Evolutionary conservation across 1,140 invertebrate species (phyloP).

Genomic region (Dendroctonus ponderosae): DNA sequence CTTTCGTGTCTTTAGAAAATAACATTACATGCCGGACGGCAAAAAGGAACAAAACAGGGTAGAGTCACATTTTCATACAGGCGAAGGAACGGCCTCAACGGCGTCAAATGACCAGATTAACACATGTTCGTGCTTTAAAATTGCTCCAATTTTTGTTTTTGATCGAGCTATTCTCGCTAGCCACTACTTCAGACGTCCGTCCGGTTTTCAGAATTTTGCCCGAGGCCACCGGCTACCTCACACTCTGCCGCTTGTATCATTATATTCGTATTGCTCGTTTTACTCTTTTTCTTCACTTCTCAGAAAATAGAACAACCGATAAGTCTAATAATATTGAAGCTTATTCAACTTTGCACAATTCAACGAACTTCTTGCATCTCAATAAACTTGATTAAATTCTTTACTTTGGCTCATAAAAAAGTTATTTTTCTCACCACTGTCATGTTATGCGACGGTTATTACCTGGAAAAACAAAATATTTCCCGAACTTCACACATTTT

Average conservation of each 20-base stretch:
- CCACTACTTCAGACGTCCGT: slow-evolving; percentile 31
- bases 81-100: slow-evolving; percentile 15
- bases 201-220: slow-evolving; percentile 32
- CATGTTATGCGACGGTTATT: too few species aligned
- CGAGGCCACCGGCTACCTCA: slow-evolving; percentile 33
- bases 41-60: slow-evolving; percentile 24
- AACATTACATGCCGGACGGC: slow-evolving; percentile 11
- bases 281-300: slow-evolving; percentile 12
- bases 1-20: slow-evolving; percentile 27
- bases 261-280: slow-evolving; percentile 21
- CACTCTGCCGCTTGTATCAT: slow-evolving; percentile 30
- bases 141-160: slow-evolving; percentile 36
- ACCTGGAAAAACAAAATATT: too few species aligned
- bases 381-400: too few species aligned
- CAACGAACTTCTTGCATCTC: background rate
- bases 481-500: too few species aligned
- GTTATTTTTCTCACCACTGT: too few species aligned
- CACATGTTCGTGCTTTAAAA: slow-evolving; percentile 34
- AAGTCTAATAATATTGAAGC: background rate
- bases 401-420: too few species aligned
- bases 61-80: slow-evolving; percentile 32
- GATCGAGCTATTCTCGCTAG: slow-evolving; percentile 31
- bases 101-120: slow-evolving; percentile 28
- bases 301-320: slow-evolving; percentile 2
- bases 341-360: slow-evolving; percentile 2